Conservation (phyloP, 37 sponge, comb jelly and placozoan species). For the Petrosia ficiformis region DNA sequence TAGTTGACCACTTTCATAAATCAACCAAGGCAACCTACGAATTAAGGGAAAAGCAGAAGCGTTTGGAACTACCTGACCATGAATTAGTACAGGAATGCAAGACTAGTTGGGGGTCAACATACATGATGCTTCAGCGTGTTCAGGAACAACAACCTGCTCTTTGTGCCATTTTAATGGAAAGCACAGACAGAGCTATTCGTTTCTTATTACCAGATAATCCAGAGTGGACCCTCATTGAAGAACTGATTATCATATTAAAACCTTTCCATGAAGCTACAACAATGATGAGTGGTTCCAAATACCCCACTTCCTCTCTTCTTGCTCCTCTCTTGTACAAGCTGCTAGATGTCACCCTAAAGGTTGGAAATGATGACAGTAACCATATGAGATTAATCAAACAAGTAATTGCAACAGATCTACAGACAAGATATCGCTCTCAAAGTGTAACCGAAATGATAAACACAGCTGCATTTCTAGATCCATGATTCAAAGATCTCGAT, state of each 20-base stretch:
- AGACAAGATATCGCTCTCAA: background rate
- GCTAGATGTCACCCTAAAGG: background rate
- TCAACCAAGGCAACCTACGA: background rate
- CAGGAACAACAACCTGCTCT: background rate
- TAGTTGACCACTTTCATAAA: background rate
- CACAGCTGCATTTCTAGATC: background rate
- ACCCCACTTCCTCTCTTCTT: background rate
- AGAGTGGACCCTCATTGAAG: too few relatives aligned
- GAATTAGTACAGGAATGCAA: background rate
- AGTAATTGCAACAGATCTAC: background rate
- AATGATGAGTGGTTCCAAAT: background rate
- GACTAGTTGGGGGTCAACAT: background rate
- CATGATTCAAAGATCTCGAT: slow-evolving; percentile 12
- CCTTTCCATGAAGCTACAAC: background rate
- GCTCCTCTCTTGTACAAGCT: background rate
- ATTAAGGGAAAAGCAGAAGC: background rate
- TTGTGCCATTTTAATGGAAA: background rate
- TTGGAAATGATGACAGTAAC: background rate
- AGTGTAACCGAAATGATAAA: background rate
- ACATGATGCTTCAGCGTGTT: background rate
- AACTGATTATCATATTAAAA: background rate
- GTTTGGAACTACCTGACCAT: background rate
- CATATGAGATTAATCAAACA: background rate
- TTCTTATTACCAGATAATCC: background rate
- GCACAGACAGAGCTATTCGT: background rate